Evolutionary conservation across 2,113 vertebrate species (phyloP), one percentile per base, ranked within the genome.

Genomic region (Daboia siamensis): DNA sequence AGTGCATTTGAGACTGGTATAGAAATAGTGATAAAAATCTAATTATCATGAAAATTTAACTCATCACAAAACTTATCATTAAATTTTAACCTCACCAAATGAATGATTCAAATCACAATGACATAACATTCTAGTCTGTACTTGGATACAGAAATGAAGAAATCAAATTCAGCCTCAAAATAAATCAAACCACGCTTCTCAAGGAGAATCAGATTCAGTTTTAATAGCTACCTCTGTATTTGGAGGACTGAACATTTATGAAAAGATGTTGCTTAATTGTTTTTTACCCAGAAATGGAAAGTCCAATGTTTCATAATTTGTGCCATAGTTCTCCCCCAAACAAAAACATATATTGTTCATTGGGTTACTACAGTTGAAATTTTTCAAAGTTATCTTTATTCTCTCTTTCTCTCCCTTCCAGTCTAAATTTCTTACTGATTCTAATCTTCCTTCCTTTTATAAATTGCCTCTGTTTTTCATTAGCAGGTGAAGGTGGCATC

Each of bases 401-500:
- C 92, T 52, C 7, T 29, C 17, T 51, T 26, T 26, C 11, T 17
- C 26, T 48, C 44, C 17, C 44, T 5, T 0, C 29, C 56, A n/a
- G 69, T 26, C 92, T 39, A 48, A 89, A 88, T 92, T 92, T 80
- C 55, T 55, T 88, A 92, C 74, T 86, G 92, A 64, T 90, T 93
- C 80, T 90, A 86, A 93, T 90, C 92, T 54, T 57, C 20, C 91
- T 94, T 54, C 39, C 3, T 4, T 51, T 90, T 90, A 61, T 92
- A n/a, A 89, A 56, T 74, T 94, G 46, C 88, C 12, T 92, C 93
- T 93, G 91, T 24, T 90, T 95, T 95, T 93, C 85, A 85, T 94
- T 96, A 89, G 48, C 85, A 93, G 26, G 69, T 92, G 88, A 95
- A 93, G 59, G 55, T 92, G 94, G 80, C 93, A 93, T 95, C 92